phyloP scores from a whole-genome alignment of 2,888 invertebrate genomes.

The Microplitis manilae region DNA sequence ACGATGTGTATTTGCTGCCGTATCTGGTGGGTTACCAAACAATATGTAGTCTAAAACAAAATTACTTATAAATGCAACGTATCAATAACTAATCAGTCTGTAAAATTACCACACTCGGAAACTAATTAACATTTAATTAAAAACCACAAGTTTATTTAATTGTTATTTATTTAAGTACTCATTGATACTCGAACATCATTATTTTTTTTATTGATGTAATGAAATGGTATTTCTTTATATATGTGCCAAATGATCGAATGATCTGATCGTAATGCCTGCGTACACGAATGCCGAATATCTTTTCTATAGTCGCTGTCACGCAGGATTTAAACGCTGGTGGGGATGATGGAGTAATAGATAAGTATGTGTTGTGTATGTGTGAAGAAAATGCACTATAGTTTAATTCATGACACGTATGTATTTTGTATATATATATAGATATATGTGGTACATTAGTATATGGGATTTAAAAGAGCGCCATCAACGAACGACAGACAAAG shows the following conservation, averaged over 20 bases:
- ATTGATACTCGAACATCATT: neutral
- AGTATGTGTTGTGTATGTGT: neutral
- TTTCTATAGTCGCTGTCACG: constrained; percentile 5
- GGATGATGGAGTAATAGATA: neutral
- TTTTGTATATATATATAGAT: neutral
- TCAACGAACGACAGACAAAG: constrained; percentile 8
- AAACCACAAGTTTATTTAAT: neutral
- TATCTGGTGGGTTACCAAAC: neutral
- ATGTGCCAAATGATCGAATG: neutral
- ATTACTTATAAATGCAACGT: neutral
- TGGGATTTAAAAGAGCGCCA: neutral
- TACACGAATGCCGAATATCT: neutral
- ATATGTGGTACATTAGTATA: neutral
- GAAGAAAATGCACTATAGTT: neutral
- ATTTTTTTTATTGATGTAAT: neutral
- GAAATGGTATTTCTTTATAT: neutral
- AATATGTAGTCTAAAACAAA: neutral
- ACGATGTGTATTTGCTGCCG: neutral
- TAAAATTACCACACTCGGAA: neutral
- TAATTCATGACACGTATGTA: neutral
- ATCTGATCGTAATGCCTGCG: neutral
- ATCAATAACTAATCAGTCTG: neutral
- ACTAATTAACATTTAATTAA: too few species aligned
- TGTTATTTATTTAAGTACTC: neutral
- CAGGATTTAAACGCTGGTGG: neutral